Base-by-base conservation (phyloP, 2,797 vertebrate genomes). In the Eupleurogrammus muticus region DNA sequence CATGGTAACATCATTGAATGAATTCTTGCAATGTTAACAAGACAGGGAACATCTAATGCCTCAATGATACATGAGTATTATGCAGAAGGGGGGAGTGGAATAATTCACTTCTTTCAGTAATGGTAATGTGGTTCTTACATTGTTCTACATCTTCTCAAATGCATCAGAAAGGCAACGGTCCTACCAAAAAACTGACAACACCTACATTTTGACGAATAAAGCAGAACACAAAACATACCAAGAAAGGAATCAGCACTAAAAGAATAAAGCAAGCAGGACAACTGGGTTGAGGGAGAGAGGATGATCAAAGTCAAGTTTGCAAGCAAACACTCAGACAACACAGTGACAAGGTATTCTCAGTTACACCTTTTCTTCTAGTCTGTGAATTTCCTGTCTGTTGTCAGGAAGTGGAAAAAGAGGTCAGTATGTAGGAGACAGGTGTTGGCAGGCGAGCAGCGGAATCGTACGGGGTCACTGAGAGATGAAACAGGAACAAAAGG, bases 371-470 rank as follows among this genome's bases (percentile, higher is more conserved):
- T 28, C 21, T 40, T 12, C 17, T 13, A 16, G 38, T 59, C 13
- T 61, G 9, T 38, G 35, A 47, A 36, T 23, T 9, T n/a, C 7
- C 34, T 54, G 6, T 55, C 28, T 5, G 58, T 44, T 23, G 65
- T 64, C 14, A 34, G n/a, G 7, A 55, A 48, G n/a, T 52, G 23
- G 19, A 57, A 75, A 75, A 73, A 42, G 17, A 75, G 56, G 71
- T 75, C 64, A 70, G 54, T 38, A 11, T 57, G 66, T 19, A 19
- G 19, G 71, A 58, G 70, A 82, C 73, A 81, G 86, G 74, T 81
- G 83, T 51, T 75, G 81, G 69, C 32, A 53, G 38, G 16, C 13
- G 0, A 46, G 40, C 24, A 50, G 17, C 12, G 5, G 20, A 51
- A 74, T 67, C 67, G 49, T 8, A 6, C 24, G 47, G 38, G 59